Evolutionary conservation across 2,797 vertebrate genomes (phyloP).

Genomic region (Neostethus bicornis): DNA sequence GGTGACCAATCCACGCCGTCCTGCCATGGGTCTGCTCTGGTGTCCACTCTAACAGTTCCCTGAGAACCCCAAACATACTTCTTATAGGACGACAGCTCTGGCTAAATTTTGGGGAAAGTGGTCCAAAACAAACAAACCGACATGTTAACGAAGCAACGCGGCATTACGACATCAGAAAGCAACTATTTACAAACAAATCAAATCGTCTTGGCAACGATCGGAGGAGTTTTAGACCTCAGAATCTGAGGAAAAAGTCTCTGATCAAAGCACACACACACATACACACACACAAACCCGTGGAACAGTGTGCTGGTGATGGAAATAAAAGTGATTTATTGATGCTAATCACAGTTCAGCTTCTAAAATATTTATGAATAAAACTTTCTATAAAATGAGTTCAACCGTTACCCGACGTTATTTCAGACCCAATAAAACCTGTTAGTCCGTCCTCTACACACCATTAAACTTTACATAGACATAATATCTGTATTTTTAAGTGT

Average conservation of each 20-base stretch:
- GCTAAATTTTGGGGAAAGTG: slow-evolving; percentile 57
- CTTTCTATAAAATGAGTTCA: too few relatives aligned
- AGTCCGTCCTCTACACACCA: slow-evolving; percentile 50
- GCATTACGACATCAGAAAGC: slow-evolving; percentile 61
- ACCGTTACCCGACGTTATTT: slow-evolving; percentile 16
- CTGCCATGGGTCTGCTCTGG: slow-evolving; percentile 53
- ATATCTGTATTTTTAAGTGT: slow-evolving; percentile 30
- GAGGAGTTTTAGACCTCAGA: slow-evolving; percentile 13
- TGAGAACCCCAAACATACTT: slow-evolving; percentile 77
- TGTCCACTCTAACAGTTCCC: slow-evolving; percentile 72
- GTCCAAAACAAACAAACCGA: slow-evolving; percentile 45
- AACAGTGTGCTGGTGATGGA: slow-evolving; percentile 62
- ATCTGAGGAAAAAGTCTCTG: slow-evolving; percentile 16
- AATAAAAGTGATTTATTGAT: slow-evolving; percentile 38
- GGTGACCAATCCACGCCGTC: too few relatives aligned
- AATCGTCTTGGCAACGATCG: slow-evolving; percentile 17
- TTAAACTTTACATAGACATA: slow-evolving; percentile 35
- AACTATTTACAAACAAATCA: slow-evolving; percentile 63
- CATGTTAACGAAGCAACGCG: slow-evolving; percentile 47
- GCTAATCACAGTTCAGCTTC: slow-evolving; percentile 30
- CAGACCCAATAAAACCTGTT: slow-evolving; percentile 34
- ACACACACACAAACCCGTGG: slow-evolving; percentile 33
- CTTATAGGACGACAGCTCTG: slow-evolving; percentile 63
- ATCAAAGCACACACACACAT: slow-evolving; percentile 14
- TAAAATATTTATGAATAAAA: too few relatives aligned